These are phyloP conservation scores for Cerastoderma edule DNA, from an alignment of 2,888 invertebrate genomes.

Conservation along the genomic window DNA sequence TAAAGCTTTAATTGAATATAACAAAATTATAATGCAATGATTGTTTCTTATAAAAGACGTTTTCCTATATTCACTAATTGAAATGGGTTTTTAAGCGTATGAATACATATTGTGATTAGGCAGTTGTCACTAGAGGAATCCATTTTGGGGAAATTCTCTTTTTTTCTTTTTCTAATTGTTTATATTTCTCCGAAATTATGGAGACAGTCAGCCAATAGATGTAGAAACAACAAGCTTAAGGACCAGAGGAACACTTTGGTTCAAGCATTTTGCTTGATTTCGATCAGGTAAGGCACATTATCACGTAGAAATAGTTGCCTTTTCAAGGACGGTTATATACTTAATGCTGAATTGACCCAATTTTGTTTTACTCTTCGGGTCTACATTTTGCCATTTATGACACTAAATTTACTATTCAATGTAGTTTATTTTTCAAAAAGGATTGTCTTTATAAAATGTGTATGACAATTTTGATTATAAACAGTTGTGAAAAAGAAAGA, in stretches of 20 bases:
- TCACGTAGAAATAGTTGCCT: not conserved
- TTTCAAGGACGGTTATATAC: too few species aligned
- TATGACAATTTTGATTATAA: too few species aligned
- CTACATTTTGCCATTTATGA: not conserved
- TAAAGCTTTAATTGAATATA: too few species aligned
- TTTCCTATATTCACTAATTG: not conserved
- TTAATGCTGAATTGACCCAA: slow-evolving; percentile 5
- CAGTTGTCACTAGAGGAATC: too few species aligned
- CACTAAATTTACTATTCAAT: not conserved
- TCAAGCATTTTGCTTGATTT: slow-evolving; percentile 73
- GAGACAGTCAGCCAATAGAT: slow-evolving; percentile 66
- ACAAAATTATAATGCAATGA: too few species aligned
- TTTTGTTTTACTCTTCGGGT: not conserved
- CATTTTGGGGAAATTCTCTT: slow-evolving; percentile 44
- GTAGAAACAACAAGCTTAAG: slow-evolving; percentile 66
- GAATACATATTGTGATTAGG: too few species aligned
- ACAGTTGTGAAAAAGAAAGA: not conserved
- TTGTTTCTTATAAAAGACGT: too few species aligned
- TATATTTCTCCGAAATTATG: slow-evolving; percentile 54
- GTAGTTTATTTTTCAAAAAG: not conserved
- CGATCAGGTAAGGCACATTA: slow-evolving; percentile 67
- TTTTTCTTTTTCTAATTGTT: slow-evolving; percentile 42
- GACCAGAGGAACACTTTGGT: slow-evolving; percentile 77
- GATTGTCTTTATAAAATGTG: too few species aligned
- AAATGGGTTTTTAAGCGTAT: not conserved